Evolutionary conservation across 2,797 vertebrate genomes (phyloP), one percentile per base, ranked within the genome.

Genomic region (Balearica regulorum): DNA sequence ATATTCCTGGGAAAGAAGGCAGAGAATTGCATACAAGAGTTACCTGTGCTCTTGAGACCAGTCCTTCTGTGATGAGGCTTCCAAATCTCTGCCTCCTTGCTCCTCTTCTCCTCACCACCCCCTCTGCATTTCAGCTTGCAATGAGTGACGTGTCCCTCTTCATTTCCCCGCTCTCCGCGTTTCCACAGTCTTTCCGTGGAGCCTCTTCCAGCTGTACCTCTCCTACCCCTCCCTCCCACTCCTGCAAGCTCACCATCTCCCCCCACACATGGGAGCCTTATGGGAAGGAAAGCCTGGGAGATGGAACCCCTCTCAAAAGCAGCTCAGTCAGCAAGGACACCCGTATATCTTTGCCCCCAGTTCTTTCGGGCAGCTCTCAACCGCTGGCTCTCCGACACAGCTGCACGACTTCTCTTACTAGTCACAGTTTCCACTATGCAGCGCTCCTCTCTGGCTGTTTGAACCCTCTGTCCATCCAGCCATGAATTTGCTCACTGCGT

Each of bases 21-120:
- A 95, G 57, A 88, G 73, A 91, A 95, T 37, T 79, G 46, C 53
- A 86, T 77, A 85, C 21, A 86, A 94, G 73, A 9, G 5, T 97
- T 97, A 97, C 97, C 97, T 97, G 96, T 86, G 80, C 35, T 97
- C 68, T 93, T 90, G 94, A 96, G 83, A 85, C 37, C 76, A 91
- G 90, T 94, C 62, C 90, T 96, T 83, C 94, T 78, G 81, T 90
- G 87, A 77, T 1, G 49, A 94, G 72, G 78, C 64, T 97, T 96
- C 89, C 83, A 92, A 93, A 73, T 82, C 65, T 96, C 87, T 94
- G 78, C 60, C 89, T 94, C 69, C 54, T 62, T 61, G 83, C 69
- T 93, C 68, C 65, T 91, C 90, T 90, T 93, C 87, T 90, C 78
- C 87, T 95, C 77, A 76, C 72, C 65, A 95, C 43, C 72, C 87